These are phyloP conservation scores for Junonia oenone DNA, from an alignment of 2,888 invertebrate species.

Conservation along the genomic window DNA sequence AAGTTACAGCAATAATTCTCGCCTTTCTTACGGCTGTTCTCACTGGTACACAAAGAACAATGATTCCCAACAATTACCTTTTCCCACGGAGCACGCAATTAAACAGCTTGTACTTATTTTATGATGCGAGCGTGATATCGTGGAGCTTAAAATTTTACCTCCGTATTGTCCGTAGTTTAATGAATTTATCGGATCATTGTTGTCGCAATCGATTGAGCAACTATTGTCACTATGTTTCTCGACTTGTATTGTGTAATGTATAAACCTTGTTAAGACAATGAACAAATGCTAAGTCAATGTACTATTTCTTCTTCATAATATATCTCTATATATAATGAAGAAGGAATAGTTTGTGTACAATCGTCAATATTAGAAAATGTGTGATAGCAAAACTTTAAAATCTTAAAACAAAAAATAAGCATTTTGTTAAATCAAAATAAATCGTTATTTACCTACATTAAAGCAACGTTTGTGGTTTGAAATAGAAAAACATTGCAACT, in stretches of 20 bases:
- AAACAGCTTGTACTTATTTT: constrained; percentile 44
- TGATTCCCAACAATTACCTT: constrained; percentile 53
- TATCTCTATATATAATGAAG: no score
- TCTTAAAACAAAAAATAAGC: no score
- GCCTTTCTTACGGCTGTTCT: constrained; percentile 42
- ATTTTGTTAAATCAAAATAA: no score
- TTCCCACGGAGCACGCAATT: constrained; percentile 55
- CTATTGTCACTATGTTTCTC: constrained; percentile 1
- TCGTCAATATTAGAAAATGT: no score
- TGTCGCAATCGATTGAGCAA: constrained; percentile 3
- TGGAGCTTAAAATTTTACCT: constrained; percentile 26
- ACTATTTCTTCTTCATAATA: no score
- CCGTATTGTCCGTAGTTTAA: constrained; percentile 25
- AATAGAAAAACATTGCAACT: not conserved
- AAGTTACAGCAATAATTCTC: constrained; percentile 37
- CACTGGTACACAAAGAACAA: constrained; percentile 49
- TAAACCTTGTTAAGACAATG: no score
- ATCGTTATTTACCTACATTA: no score
- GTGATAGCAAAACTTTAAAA: no score
- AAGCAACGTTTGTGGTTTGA: no score
- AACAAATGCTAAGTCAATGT: no score
- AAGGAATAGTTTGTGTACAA: no score
- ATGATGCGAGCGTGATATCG: constrained; percentile 35
- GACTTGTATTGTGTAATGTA: not conserved
- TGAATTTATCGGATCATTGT: constrained; percentile 30